Percentiles rank a stretch among this genome's conserved stretches.
phyloP scores from a whole-genome alignment of 1,140 invertebrate genomes.

The Linepithema humile region DNA sequence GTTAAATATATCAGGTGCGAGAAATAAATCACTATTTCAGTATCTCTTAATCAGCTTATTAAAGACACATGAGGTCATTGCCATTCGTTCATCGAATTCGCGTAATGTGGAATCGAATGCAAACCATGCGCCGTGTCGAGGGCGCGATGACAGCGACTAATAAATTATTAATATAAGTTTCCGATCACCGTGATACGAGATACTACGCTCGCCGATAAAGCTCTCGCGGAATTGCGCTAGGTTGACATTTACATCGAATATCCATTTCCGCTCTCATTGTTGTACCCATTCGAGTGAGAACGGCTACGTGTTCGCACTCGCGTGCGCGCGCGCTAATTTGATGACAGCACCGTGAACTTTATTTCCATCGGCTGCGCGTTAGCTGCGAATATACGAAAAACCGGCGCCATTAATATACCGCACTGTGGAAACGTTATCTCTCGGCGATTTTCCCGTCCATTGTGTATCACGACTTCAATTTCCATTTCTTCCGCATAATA shows the following conservation, averaged over 20 bases:
- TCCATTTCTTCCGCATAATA: slow-evolving; percentile 53
- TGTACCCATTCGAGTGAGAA: slow-evolving; percentile 43
- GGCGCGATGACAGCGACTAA: not conserved
- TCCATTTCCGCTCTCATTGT: slow-evolving; percentile 49
- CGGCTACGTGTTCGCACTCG: not conserved
- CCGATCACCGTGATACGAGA: slow-evolving; percentile 31
- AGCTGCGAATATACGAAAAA: slow-evolving; percentile 39
- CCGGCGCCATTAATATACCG: slow-evolving; percentile 33
- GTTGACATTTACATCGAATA: slow-evolving; percentile 57
- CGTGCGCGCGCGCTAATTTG: slow-evolving; percentile 26
- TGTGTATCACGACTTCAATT: slow-evolving; percentile 53
- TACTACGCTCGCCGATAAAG: slow-evolving; percentile 9
- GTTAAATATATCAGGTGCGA: not conserved
- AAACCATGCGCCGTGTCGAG: not conserved
- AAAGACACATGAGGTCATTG: not conserved
- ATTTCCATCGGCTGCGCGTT: slow-evolving; percentile 32
- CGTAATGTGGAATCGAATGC: not conserved
- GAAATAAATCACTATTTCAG: not conserved
- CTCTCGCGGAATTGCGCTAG: slow-evolving; percentile 47
- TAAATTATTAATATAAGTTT: slow-evolving; percentile 60
- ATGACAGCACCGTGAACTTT: slow-evolving; percentile 49
- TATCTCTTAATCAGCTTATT: not conserved
- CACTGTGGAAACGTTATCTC: slow-evolving; percentile 46
- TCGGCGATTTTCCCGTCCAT: slow-evolving; percentile 46
- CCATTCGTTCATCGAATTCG: not conserved